Conservation (phyloP, 2,113 vertebrate genomes). For the Butorides virescens region DNA sequence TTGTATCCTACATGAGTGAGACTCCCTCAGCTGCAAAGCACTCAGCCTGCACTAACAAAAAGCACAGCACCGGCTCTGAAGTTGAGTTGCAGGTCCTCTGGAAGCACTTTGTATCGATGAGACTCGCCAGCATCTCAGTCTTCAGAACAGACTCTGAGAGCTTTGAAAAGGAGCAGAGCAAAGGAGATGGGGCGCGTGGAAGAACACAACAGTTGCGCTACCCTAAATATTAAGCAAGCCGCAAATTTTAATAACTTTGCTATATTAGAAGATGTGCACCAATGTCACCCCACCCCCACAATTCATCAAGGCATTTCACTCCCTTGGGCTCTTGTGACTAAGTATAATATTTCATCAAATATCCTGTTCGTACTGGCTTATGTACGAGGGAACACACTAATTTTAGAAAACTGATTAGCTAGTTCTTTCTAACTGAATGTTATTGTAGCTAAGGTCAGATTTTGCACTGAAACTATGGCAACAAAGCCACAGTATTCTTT, state of each 20-base stretch:
- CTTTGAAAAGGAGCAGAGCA: background rate
- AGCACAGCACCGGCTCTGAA: background rate
- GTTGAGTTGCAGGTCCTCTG: background rate
- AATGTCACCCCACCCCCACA: conserved; percentile 46
- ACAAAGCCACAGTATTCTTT: conserved; percentile 73
- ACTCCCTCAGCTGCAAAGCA: background rate
- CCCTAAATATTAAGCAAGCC: conserved; percentile 20
- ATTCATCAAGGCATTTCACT: conserved; percentile 56
- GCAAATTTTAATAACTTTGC: conserved; percentile 14
- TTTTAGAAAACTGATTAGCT: conserved; percentile 84
- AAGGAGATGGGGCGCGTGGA: background rate
- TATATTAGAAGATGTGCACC: background rate
- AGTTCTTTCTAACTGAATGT: conserved; percentile 74
- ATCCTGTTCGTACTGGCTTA: conserved; percentile 72
- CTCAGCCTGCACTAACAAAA: background rate
- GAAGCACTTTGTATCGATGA: background rate
- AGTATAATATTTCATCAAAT: conserved; percentile 76
- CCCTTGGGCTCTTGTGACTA: conserved; percentile 65
- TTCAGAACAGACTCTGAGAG: background rate
- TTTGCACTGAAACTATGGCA: conserved; percentile 81
- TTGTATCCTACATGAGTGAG: rapidly evolving
- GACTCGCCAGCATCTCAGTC: background rate
- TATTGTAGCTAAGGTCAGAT: conserved; percentile 81
- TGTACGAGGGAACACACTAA: conserved; percentile 76
- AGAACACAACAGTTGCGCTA: background rate